Evolutionary conservation across 2,797 vertebrate genomes (phyloP).

Genomic region (Calcarius lapponicus): DNA sequence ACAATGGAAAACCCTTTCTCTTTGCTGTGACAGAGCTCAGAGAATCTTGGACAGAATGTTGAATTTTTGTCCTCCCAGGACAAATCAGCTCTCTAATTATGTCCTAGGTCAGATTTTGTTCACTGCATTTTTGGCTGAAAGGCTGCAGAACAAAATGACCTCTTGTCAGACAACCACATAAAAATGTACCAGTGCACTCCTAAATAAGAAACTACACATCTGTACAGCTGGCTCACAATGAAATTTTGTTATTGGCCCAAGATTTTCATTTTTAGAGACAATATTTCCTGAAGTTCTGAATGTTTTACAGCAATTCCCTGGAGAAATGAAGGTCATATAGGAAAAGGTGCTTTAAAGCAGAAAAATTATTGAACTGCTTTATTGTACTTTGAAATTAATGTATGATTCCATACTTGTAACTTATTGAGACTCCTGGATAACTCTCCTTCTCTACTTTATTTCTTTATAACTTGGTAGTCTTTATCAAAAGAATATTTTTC

Average conservation of each 20-base stretch:
- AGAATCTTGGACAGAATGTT: background rate
- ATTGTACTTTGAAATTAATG: background rate
- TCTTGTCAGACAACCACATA: background rate
- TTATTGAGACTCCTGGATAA: background rate
- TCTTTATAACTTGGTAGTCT: background rate
- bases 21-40: background rate
- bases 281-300: background rate
- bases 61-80: background rate
- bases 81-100: background rate
- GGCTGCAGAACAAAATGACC: background rate
- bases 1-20: background rate
- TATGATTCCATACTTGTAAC: background rate
- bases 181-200: background rate
- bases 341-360: background rate
- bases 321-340: background rate
- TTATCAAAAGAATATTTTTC: background rate
- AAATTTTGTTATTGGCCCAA: background rate
- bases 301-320: background rate
- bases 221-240: rapidly evolving
- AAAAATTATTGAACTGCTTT: background rate
- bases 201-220: background rate
- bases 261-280: background rate
- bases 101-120: background rate
- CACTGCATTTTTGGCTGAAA: background rate
- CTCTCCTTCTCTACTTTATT: background rate